Base-by-base conservation (phyloP, 2,113 vertebrate genomes). In the Suncus etruscus region DNA sequence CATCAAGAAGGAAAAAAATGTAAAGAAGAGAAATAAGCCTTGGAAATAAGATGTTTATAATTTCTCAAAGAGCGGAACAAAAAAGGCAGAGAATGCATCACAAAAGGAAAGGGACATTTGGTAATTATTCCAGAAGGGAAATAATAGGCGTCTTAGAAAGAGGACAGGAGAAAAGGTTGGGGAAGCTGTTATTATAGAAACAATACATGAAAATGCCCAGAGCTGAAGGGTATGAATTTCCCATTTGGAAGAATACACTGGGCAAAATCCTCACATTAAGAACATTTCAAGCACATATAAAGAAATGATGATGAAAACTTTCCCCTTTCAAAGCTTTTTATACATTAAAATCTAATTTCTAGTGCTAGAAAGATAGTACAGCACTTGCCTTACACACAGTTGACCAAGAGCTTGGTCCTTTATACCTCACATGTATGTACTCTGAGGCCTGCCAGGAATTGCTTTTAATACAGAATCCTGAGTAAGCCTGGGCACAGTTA, bases 121-220 rank as follows among this genome's bases (percentile, higher is more conserved):
- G 70, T 31, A 29, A 78, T 29, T 93, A 48, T 87, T 54, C 31
- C 65, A 58, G 78, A 29, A 93, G 45, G 77, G 16, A 69, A 82
- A 69, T 86, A 79, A 39, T 61, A 82, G 75, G n/a, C 6, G 24
- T 69, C 69, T 18, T 61, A 90, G 50, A 77, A 86, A 76, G 22
- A 63, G 25, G 63, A 14, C 22, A 58, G 18, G 22, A 10, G 32
- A 45, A 39, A 70, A 51, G 63, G 6, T 39, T 31, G 45, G 50
- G 77, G 45, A 77, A 14, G 79, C 63, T 65, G 54, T 87, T 78
- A 73, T 66, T 39, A 32, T 83, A 83, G 24, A 78, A 77, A 78
- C 63, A 65, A 83, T 51, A 90, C 39, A 70, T 4, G 12, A 66
- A 90, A 91, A 66, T 91, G 47, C 25, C 29, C 61, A 63, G 14